phyloP scores from a whole-genome alignment of 2,113 vertebrate species.

The Gracilinanus agilis region DNA sequence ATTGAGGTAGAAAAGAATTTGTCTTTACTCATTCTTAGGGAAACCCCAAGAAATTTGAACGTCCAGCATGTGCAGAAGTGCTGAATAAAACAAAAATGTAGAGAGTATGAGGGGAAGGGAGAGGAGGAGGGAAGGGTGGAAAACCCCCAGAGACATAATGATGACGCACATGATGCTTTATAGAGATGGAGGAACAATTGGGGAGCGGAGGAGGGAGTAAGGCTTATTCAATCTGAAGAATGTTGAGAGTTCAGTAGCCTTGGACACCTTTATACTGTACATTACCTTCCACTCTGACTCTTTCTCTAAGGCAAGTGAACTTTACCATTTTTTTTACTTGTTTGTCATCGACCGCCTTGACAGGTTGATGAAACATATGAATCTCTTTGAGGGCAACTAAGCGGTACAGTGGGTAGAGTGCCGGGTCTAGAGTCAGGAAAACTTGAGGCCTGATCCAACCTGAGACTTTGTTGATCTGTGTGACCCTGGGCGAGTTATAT shows the following conservation, averaged over 20 bases:
- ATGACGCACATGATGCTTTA: background rate
- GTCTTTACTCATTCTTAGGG: background rate
- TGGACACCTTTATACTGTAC: background rate
- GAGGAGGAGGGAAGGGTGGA: background rate
- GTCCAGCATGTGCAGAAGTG: background rate
- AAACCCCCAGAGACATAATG: background rate
- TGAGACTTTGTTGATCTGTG: background rate
- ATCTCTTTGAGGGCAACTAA: background rate
- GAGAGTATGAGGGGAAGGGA: background rate
- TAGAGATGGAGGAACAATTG: background rate
- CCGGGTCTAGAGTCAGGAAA: background rate
- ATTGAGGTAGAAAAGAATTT: constrained; percentile 37
- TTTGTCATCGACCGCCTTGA: background rate
- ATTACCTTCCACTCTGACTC: background rate
- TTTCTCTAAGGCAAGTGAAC: background rate
- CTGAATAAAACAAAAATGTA: background rate
- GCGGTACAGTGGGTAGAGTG: background rate
- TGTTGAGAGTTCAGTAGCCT: background rate
- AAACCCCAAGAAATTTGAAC: constrained; percentile 9
- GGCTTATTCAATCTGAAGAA: background rate
- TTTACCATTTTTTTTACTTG: background rate
- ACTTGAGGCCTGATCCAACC: background rate
- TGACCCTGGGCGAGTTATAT: background rate
- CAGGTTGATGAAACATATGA: background rate
- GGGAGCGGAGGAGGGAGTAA: background rate